phyloP scores from a whole-genome alignment of 2,888 invertebrate genomes.

The Creontiades dilutus region DNA sequence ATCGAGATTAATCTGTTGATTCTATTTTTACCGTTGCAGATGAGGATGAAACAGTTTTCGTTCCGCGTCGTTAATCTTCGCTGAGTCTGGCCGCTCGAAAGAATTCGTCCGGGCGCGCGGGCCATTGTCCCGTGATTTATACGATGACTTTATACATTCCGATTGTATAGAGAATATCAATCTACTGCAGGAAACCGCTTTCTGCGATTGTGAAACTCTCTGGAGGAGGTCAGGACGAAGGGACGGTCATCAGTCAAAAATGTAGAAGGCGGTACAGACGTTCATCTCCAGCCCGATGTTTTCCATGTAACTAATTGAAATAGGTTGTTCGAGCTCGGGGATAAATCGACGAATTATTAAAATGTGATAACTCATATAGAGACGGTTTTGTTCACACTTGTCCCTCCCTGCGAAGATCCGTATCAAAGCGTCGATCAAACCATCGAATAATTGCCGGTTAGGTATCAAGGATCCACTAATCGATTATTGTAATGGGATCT shows the following conservation, averaged over 20 bases:
- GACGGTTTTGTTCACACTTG: not conserved
- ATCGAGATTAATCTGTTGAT: not conserved
- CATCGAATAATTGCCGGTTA: not conserved
- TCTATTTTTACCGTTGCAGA: slow-evolving; percentile 31
- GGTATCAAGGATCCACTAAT: not conserved
- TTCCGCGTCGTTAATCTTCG: slow-evolving; percentile 15
- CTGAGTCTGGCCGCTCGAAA: not conserved
- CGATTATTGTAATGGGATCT: not conserved
- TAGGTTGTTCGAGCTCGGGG: slow-evolving; percentile 15
- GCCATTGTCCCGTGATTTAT: slow-evolving; percentile 30
- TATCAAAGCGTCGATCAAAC: not conserved
- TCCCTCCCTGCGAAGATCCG: not conserved
- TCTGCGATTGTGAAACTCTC: not conserved
- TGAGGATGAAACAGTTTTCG: slow-evolving; percentile 35
- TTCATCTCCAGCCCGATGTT: not conserved
- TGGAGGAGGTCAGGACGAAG: not conserved
- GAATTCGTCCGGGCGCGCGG: not conserved
- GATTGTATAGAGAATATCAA: not conserved
- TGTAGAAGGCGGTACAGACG: not conserved
- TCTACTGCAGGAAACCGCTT: not conserved
- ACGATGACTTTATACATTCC: not conserved
- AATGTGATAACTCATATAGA: not conserved
- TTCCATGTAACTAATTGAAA: slow-evolving; percentile 18
- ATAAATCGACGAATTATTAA: slow-evolving; percentile 42
- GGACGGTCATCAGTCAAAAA: slow-evolving; percentile 4